Evolutionary conservation across 92 coral and sea anemone species (phyloP).

Genomic region (Phenganax subtilis): DNA sequence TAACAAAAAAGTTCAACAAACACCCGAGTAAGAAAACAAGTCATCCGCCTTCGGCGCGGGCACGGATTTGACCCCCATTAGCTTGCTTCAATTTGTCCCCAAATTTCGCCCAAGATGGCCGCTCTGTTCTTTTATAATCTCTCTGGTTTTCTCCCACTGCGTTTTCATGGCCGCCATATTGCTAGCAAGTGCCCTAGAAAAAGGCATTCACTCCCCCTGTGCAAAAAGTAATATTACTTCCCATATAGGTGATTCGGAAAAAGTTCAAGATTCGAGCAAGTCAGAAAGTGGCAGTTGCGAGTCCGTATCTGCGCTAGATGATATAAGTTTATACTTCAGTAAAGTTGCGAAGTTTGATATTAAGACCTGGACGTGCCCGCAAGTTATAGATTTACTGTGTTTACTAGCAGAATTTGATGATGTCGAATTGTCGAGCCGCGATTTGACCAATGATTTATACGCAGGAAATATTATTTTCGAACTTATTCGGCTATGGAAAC

Average conservation of each 20-base stretch:
- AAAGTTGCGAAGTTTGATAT: constrained; percentile 27
- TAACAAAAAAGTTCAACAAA: no score
- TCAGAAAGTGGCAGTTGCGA: constrained; percentile 1
- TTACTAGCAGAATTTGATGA: constrained; percentile 28
- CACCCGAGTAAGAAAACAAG: no score
- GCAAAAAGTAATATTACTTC: no score
- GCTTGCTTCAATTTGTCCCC: no score
- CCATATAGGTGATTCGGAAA: constrained; percentile 15
- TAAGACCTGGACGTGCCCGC: constrained; percentile 17
- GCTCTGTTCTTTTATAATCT: no score
- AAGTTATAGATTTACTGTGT: constrained; percentile 26
- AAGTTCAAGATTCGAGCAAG: constrained; percentile 13
- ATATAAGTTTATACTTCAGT: constrained; percentile 17
- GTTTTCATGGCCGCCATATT: no score
- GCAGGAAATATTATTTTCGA: constrained; percentile 21
- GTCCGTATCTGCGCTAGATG: constrained; percentile 28
- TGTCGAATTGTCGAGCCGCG: constrained; percentile 4
- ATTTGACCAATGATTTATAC: constrained; percentile 20
- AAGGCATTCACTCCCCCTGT: no score
- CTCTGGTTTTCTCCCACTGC: no score
- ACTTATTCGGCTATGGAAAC: constrained; percentile 30
- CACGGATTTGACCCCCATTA: no score
- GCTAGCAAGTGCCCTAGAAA: no score
- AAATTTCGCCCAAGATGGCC: no score
- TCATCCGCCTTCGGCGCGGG: no score